Evolutionary conservation across 1,140 invertebrate genomes (phyloP).

Genomic region (Camponotus floridanus): DNA sequence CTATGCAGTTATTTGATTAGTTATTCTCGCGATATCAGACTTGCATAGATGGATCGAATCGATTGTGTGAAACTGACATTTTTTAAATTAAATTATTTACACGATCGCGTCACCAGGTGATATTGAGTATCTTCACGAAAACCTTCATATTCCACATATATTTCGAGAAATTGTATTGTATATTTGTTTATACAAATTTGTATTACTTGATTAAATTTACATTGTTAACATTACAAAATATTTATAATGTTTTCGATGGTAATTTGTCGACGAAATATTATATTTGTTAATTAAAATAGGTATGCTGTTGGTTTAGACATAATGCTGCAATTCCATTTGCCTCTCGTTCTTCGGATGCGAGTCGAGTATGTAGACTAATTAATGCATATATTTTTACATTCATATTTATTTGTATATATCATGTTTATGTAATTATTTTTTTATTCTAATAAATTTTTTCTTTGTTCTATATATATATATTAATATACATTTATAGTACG

Average conservation of each 20-base stretch:
- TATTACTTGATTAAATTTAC: constrained; percentile 9
- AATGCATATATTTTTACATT: not conserved
- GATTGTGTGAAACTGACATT: constrained; percentile 36
- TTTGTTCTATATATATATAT: not conserved
- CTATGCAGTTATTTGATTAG: constrained; percentile 10
- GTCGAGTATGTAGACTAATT: constrained; percentile 31
- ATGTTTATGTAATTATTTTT: not conserved
- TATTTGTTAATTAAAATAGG: constrained; percentile 14
- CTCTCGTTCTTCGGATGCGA: constrained; percentile 1
- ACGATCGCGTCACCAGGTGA: not conserved
- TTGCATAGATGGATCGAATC: constrained; percentile 33
- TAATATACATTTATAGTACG: not conserved
- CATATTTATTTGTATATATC: not conserved
- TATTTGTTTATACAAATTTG: not conserved
- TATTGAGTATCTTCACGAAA: not conserved
- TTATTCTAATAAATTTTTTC: not conserved
- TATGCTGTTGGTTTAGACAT: constrained; percentile 35
- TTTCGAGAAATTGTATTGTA: not conserved
- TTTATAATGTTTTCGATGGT: not conserved
- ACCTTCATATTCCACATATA: not conserved
- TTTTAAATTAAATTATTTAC: constrained; percentile 41
- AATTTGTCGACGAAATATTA: constrained; percentile 16
- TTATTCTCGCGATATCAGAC: constrained; percentile 46
- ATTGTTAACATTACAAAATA: not conserved
- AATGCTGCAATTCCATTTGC: constrained; percentile 37